Evolutionary conservation across 1,140 invertebrate genomes (phyloP).

Genomic region (Euborellia annulipes): DNA sequence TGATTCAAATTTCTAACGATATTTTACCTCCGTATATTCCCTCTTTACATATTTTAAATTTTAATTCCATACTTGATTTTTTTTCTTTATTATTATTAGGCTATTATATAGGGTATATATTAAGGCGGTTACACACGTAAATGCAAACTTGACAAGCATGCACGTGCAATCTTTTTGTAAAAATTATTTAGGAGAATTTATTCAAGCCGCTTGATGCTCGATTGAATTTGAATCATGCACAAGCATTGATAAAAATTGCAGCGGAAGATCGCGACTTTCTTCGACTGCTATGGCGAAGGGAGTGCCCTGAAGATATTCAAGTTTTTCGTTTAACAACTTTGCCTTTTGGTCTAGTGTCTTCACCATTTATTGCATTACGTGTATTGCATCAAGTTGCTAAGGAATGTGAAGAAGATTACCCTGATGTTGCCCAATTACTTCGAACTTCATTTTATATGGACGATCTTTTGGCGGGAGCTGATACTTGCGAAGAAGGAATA

Average conservation of each 20-base stretch:
- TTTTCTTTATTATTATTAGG: no score
- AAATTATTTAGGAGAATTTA: no score
- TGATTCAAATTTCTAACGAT: no score
- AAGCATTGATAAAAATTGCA: constrained; percentile 22
- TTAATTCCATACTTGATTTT: no score
- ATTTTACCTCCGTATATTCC: no score
- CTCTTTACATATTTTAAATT: no score
- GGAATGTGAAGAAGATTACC: constrained; percentile 15
- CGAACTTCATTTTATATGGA: constrained; percentile 29
- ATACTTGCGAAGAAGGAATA: constrained; percentile 6
- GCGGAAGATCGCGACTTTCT: constrained; percentile 22
- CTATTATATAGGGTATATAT: no score
- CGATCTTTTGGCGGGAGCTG: constrained; percentile 24
- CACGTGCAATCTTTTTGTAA: no score
- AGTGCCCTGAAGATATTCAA: constrained; percentile 16
- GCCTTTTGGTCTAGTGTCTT: constrained; percentile 15
- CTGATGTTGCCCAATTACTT: constrained; percentile 17
- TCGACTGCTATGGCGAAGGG: constrained; percentile 26
- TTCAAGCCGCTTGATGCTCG: no score
- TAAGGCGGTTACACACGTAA: no score
- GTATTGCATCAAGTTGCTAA: constrained; percentile 8
- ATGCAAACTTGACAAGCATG: no score
- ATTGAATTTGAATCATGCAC: no score
- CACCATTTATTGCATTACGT: constrained; percentile 9
- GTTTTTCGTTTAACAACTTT: constrained; percentile 17